A percentile compares a stretch with the other conserved stretches of the same genome.
phyloP scores from a whole-genome alignment of 2,888 invertebrate species.

The Plusia festucae region DNA sequence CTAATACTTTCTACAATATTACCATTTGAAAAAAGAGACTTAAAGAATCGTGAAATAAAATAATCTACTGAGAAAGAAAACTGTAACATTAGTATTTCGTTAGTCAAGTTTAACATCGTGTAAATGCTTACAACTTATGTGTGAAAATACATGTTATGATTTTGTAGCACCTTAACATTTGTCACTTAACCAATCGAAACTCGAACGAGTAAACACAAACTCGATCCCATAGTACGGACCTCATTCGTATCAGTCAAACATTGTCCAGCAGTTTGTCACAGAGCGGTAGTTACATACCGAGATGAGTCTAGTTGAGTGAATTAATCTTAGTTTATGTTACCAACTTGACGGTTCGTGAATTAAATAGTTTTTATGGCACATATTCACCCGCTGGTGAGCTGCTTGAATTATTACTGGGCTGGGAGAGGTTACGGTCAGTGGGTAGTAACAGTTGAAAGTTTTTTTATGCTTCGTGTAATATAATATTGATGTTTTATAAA shows the following conservation, averaged over 20 bases:
- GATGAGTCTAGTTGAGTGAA: conserved; percentile 54
- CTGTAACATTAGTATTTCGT: too few species aligned
- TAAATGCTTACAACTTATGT: too few species aligned
- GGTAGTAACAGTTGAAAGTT: background rate
- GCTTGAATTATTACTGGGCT: background rate
- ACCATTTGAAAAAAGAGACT: too few species aligned
- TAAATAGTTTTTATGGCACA: conserved; percentile 48
- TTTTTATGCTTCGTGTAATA: background rate
- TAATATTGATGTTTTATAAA: too few species aligned
- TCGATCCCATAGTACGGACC: conserved; percentile 35
- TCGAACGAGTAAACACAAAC: conserved; percentile 3
- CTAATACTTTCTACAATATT: too few species aligned
- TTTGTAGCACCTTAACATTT: too few species aligned
- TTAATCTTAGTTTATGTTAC: conserved; percentile 54
- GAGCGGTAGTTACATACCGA: conserved; percentile 44
- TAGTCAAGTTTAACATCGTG: too few species aligned
- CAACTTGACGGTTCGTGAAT: conserved; percentile 34
- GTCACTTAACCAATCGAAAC: background rate
- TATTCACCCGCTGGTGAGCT: conserved; percentile 11
- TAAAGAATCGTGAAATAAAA: too few species aligned
- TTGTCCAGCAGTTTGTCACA: conserved; percentile 56
- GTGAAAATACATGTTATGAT: too few species aligned
- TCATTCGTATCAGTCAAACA: conserved; percentile 59
- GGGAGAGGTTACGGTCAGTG: background rate
- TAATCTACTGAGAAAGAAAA: too few species aligned